These are phyloP conservation scores for Drosophila pullipes DNA, from an alignment of 2,888 invertebrate species.

Conservation along the genomic window DNA sequence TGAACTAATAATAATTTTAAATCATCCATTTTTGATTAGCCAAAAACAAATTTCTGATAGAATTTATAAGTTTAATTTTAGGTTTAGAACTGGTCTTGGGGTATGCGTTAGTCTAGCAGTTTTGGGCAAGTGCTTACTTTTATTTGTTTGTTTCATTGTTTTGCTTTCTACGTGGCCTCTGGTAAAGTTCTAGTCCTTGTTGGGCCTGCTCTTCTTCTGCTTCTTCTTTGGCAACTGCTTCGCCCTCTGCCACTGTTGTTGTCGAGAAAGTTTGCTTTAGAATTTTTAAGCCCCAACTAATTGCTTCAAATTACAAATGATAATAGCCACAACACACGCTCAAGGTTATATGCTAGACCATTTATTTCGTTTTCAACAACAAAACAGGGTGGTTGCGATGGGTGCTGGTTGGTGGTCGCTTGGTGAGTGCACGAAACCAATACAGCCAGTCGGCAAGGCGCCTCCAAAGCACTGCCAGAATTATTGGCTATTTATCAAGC, in stretches of 20 bases:
- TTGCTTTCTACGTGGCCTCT: conserved; percentile 64
- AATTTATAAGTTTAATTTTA: background rate
- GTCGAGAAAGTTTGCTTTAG: conserved; percentile 78
- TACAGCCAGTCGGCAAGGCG: conserved; percentile 46
- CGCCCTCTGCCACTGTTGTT: conserved; percentile 43
- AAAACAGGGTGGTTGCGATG: conserved; percentile 8
- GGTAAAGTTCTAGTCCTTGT: conserved; percentile 48
- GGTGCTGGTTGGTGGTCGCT: background rate
- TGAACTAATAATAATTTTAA: background rate
- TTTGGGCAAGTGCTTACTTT: background rate
- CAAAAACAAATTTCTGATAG: background rate
- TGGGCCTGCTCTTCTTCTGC: conserved; percentile 28
- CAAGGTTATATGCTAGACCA: conserved; percentile 73
- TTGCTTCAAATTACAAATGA: conserved; percentile 82
- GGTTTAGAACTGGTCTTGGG: background rate
- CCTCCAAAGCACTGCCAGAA: conserved; percentile 70
- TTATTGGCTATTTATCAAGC: conserved; percentile 81
- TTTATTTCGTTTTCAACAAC: conserved; percentile 75
- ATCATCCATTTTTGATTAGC: background rate
- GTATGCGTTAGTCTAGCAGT: conserved; percentile 22
- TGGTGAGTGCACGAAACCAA: background rate
- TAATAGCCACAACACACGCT: conserved; percentile 82
- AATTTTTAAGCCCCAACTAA: conserved; percentile 81
- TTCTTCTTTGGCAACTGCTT: conserved; percentile 11
- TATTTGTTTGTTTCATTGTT: conserved; percentile 36